Percentiles rank a stretch among this genome's conserved stretches.
These are phyloP conservation scores for Agapornis canus DNA, from an alignment of 2,797 vertebrate species.

Conservation along the genomic window DNA sequence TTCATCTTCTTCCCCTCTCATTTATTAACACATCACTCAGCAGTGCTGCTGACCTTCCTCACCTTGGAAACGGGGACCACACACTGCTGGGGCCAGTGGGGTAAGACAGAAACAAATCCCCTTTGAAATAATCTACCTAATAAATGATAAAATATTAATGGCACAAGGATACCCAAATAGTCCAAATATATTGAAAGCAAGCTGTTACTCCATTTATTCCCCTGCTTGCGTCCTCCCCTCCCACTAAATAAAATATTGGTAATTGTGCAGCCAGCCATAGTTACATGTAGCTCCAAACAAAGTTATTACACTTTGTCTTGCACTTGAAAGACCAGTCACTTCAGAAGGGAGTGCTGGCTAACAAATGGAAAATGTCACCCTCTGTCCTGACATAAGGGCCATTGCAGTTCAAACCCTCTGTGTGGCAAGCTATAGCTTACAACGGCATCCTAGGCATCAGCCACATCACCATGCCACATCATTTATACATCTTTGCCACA, in stretches of 20 bases:
- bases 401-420: background rate
- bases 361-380: background rate
- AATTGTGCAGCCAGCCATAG: background rate
- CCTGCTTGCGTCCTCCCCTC: background rate
- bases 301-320: background rate
- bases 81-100: background rate
- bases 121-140: background rate
- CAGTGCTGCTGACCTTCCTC: slow-evolving; percentile 20
- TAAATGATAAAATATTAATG: background rate
- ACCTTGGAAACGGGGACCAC: slow-evolving; percentile 54
- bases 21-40: slow-evolving; percentile 62
- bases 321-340: background rate
- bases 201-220: background rate
- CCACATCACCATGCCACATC: background rate
- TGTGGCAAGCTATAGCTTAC: background rate
- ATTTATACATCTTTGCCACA: background rate
- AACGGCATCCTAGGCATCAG: background rate
- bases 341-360: background rate
- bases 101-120: slow-evolving; percentile 32
- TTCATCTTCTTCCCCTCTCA: slow-evolving; percentile 65
- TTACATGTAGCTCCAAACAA: background rate
- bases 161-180: background rate
- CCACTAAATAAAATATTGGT: background rate
- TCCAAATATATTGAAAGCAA: background rate
- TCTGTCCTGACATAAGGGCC: background rate